A percentile compares a stretch with the other conserved stretches of the same genome.
These are phyloP conservation scores for Clamator glandarius DNA, from an alignment of 2,797 vertebrate genomes.

Conservation along the genomic window DNA sequence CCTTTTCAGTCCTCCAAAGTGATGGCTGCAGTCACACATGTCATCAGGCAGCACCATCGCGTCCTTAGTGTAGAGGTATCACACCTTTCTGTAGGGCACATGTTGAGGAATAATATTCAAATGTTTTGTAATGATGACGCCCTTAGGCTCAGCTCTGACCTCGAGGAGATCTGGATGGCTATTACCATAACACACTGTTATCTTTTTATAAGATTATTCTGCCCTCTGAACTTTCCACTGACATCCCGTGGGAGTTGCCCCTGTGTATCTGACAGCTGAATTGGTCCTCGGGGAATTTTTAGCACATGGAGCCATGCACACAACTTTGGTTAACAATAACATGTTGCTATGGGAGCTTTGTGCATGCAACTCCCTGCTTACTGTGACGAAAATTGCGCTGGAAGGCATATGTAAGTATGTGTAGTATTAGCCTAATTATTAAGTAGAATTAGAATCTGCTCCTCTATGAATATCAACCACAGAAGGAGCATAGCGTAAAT, in stretches of 20 bases:
- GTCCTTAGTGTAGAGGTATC: not conserved
- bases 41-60: not conserved
- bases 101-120: not conserved
- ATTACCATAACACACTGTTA: not conserved
- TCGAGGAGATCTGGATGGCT: not conserved
- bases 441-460: slow-evolving; percentile 39
- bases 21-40: not conserved
- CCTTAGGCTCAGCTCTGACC: not conserved
- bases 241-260: not conserved
- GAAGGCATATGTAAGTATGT: slow-evolving; percentile 33
- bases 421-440: slow-evolving; percentile 56
- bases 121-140: not conserved
- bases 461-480: slow-evolving; percentile 41
- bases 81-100: not conserved
- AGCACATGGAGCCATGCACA: slow-evolving; percentile 19
- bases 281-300: slow-evolving; percentile 55
- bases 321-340: slow-evolving; percentile 62
- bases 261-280: slow-evolving; percentile 47
- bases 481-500: slow-evolving; percentile 8
- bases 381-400: slow-evolving; percentile 39
- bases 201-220: slow-evolving; percentile 26
- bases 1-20: not conserved
- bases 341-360: slow-evolving; percentile 46
- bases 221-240: slow-evolving; percentile 16
- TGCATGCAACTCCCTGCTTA: not conserved